Conservation (phyloP, 2,888 invertebrate species). For the Antheraea assamensis region DNA sequence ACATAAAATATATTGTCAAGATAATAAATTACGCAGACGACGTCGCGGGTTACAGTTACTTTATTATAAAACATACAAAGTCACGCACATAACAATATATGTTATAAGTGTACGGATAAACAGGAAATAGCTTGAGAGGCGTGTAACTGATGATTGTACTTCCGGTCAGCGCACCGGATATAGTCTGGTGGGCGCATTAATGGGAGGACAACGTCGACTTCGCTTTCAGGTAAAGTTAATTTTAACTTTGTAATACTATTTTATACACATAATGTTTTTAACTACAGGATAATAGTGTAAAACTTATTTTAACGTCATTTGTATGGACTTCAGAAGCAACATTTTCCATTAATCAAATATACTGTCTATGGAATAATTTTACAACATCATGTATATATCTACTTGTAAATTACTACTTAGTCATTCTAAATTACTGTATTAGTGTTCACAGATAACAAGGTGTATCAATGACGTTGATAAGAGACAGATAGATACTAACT, state of each 20-base stretch:
- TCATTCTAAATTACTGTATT: too few relatives aligned
- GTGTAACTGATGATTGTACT: conserved; percentile 32
- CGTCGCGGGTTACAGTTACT: too few relatives aligned
- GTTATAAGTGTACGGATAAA: conserved; percentile 20
- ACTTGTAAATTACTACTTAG: too few relatives aligned
- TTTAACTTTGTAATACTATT: neutral
- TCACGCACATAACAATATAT: conserved; percentile 12
- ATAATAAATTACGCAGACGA: too few relatives aligned
- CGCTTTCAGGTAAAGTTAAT: conserved; percentile 24
- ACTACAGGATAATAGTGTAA: neutral
- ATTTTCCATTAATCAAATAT: too few relatives aligned
- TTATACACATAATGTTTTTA: neutral
- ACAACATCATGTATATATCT: too few relatives aligned
- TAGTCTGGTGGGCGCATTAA: conserved; percentile 23
- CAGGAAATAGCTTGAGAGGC: conserved; percentile 27
- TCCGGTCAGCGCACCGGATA: conserved; percentile 32
- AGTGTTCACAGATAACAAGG: too few relatives aligned
- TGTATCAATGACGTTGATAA: too few relatives aligned
- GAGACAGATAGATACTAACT: too few relatives aligned
- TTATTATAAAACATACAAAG: neutral
- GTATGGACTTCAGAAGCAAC: too few relatives aligned
- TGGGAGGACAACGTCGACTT: conserved; percentile 26
- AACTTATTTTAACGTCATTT: neutral
- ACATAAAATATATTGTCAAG: too few relatives aligned
- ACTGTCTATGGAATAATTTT: too few relatives aligned